Percentiles rank a stretch among this genome's conserved stretches.
Conservation (phyloP, 35 echinoderm and acorn worm species). For the Apostichopus japonicus region DNA sequence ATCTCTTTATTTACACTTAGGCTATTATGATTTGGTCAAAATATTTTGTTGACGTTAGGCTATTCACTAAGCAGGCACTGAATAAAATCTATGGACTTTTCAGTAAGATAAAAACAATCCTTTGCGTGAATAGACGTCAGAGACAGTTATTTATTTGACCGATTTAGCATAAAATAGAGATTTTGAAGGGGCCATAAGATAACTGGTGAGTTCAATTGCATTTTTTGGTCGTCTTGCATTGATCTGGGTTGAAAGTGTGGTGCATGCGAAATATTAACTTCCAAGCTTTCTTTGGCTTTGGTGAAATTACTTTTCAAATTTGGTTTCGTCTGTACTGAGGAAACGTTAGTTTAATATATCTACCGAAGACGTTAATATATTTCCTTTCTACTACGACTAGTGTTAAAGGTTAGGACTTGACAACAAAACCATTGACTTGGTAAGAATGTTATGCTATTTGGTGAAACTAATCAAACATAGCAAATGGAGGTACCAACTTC, state of each 20-base stretch:
- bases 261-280: too few species aligned
- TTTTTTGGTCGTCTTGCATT: background rate
- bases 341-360: too few species aligned
- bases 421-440: too few species aligned
- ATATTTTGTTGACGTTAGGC: background rate
- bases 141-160: constrained; percentile 6
- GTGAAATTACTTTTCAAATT: too few species aligned
- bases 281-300: too few species aligned
- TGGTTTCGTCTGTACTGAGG: too few species aligned
- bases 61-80: background rate
- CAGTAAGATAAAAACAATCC: background rate
- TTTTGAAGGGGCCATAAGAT: background rate
- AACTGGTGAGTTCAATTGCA: background rate
- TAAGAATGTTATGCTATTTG: too few species aligned
- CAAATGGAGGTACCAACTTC: too few species aligned
- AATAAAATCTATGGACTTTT: background rate
- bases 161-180: constrained; percentile 16
- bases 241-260: background rate
- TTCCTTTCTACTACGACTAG: too few species aligned
- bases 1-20: background rate
- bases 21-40: constrained; percentile 5
- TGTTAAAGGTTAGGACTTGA: too few species aligned
- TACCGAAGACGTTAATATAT: too few species aligned
- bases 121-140: background rate
- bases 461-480: too few species aligned